A percentile compares a stretch with the other conserved stretches of the same genome.
Conservation (phyloP, 2,888 invertebrate species). For the Hirtodrosophila trivittata region DNA sequence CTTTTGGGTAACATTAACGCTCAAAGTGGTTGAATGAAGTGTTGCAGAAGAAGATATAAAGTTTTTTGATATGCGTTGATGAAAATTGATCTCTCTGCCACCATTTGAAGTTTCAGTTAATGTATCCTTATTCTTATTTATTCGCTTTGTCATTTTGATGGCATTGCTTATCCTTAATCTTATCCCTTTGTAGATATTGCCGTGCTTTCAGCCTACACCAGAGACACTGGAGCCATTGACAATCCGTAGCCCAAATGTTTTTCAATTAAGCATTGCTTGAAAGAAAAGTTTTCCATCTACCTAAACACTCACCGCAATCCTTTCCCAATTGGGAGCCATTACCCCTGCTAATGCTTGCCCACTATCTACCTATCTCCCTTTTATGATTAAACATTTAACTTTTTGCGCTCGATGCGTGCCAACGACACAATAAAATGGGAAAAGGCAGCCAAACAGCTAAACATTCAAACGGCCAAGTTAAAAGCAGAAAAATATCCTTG, state of each 20-base stretch:
- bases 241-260: conserved; percentile 12
- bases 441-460: conserved; percentile 42
- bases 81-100: not conserved
- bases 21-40: no score
- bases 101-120: not conserved
- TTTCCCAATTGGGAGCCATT: conserved; percentile 28
- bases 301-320: conserved; percentile 19
- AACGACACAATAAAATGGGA: conserved; percentile 66
- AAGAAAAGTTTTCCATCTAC: conserved; percentile 6
- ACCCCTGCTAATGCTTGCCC: conserved; percentile 22
- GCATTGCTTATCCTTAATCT: not conserved
- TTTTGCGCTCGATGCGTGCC: conserved; percentile 62
- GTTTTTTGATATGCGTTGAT: not conserved
- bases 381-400: conserved; percentile 67
- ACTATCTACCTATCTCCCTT: conserved; percentile 30
- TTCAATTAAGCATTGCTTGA: conserved; percentile 39
- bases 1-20: no score
- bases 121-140: not conserved
- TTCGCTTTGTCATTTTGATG: not conserved
- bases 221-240: no score
- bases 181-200: not conserved
- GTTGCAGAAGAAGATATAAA: no score
- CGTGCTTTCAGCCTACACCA: no score
- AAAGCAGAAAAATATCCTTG: conserved; percentile 57
- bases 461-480: conserved; percentile 2